Conservation (phyloP, 2,797 vertebrate species). For the Tenualosa thibaudeaui region DNA sequence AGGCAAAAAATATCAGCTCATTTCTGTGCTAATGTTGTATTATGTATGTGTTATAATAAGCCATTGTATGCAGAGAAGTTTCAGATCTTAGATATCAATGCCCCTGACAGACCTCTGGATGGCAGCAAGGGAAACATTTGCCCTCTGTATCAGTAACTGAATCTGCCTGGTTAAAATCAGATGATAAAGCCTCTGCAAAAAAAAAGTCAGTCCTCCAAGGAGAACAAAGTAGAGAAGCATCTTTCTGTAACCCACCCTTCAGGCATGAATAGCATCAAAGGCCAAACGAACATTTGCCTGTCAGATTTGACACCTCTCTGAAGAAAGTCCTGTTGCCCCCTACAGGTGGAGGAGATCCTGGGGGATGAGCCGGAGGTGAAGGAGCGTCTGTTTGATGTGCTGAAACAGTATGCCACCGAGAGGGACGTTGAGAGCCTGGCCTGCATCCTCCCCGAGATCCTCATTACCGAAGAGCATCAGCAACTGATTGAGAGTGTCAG, state of each 20-base stretch:
- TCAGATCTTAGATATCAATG: background rate
- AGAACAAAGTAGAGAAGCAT: background rate
- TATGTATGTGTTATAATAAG: background rate
- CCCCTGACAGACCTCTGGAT: background rate
- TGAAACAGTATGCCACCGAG: slow-evolving; percentile 91
- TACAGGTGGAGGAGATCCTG: slow-evolving; percentile 90
- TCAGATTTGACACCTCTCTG: background rate
- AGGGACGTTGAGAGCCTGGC: slow-evolving; percentile 88
- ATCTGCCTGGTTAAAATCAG: background rate
- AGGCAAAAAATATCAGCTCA: background rate
- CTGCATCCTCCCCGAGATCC: slow-evolving; percentile 79
- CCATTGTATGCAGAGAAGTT: background rate
- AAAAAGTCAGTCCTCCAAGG: too few species aligned
- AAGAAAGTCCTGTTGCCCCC: background rate
- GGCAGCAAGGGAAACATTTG: background rate
- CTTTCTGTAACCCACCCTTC: background rate
- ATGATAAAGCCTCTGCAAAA: background rate
- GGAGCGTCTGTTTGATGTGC: slow-evolving; percentile 84
- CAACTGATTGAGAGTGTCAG: slow-evolving; percentile 84
- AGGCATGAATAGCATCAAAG: background rate
- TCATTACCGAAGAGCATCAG: slow-evolving; percentile 82
- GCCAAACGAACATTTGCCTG: background rate
- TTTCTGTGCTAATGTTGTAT: background rate
- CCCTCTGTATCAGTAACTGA: background rate
- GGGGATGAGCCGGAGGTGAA: slow-evolving; percentile 85